Percentiles rank a stretch among this genome's conserved stretches.
phyloP scores from a whole-genome alignment of 2,113 vertebrate species.

The Tiliqua scincoides region DNA sequence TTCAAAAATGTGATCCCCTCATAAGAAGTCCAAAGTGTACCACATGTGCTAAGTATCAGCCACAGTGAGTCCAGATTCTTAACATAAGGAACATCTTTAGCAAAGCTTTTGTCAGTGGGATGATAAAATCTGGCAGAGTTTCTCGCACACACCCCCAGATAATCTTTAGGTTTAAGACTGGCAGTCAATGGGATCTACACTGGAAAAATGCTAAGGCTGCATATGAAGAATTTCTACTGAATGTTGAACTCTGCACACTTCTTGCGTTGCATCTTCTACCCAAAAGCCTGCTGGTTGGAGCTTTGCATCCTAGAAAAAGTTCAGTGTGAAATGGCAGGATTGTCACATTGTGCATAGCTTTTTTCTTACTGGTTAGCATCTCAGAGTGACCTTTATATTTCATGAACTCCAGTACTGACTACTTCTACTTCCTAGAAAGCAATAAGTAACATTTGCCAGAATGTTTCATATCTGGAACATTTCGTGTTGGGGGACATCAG shows the following conservation, averaged over 20 bases:
- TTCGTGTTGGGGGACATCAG: no score
- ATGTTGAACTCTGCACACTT: neutral
- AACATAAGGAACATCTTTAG: no score
- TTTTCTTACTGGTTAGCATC: neutral
- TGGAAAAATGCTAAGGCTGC: neutral
- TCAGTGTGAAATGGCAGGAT: neutral
- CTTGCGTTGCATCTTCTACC: neutral
- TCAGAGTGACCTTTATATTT: conserved; percentile 52
- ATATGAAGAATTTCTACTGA: neutral
- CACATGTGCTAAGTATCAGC: no score
- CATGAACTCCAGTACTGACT: conserved; percentile 6
- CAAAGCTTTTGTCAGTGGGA: no score
- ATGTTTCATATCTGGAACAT: neutral
- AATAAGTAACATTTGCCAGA: neutral
- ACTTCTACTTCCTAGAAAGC: conserved; percentile 17
- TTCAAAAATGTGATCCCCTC: no score
- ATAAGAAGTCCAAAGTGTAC: neutral
- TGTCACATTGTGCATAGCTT: neutral
- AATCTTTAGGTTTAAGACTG: neutral
- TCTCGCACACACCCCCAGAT: neutral
- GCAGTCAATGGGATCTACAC: neutral
- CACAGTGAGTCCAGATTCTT: neutral
- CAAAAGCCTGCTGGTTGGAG: neutral
- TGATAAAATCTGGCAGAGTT: neutral
- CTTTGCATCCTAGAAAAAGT: neutral